Percentiles rank a stretch among this genome's conserved stretches.
These are phyloP conservation scores for Copsychus sechellarum DNA, from an alignment of 2,113 vertebrate species.

Conservation along the genomic window DNA sequence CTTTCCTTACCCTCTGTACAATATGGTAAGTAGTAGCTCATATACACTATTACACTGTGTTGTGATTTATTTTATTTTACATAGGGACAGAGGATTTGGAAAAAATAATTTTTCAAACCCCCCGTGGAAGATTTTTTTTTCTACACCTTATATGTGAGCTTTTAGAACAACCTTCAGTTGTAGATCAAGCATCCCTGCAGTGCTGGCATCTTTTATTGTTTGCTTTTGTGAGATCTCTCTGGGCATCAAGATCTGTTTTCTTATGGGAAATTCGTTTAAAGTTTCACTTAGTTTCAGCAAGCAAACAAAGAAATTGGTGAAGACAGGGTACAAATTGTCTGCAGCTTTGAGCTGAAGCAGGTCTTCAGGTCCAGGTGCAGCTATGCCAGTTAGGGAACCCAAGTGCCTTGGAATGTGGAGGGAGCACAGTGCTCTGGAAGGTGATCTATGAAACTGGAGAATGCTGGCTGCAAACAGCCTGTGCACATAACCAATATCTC, in stretches of 20 bases:
- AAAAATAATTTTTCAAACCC: not conserved
- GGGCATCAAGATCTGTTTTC: not conserved
- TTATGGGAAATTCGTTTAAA: not conserved
- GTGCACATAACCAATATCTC: fast-evolving
- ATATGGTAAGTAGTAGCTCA: not conserved
- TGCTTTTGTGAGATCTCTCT: not conserved
- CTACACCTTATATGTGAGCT: not conserved
- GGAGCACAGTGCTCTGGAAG: not conserved
- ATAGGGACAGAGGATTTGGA: not conserved
- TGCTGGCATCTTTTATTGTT: not conserved
- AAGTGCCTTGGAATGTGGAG: not conserved
- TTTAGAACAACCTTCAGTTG: not conserved
- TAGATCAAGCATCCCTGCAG: not conserved
- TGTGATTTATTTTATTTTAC: not conserved
- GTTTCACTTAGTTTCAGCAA: not conserved
- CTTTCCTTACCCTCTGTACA: not conserved
- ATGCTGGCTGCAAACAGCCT: not conserved
- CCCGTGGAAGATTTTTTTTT: not conserved
- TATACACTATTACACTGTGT: too few species aligned
- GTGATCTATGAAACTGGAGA: not conserved
- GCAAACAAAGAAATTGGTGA: not conserved
- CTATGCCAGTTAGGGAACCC: fast-evolving
- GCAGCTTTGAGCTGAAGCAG: not conserved
- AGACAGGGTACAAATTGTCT: not conserved
- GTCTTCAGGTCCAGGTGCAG: not conserved